These are phyloP conservation scores for Taphrorychus bicolor DNA, from an alignment of 2,888 invertebrate species.

Conservation along the genomic window DNA sequence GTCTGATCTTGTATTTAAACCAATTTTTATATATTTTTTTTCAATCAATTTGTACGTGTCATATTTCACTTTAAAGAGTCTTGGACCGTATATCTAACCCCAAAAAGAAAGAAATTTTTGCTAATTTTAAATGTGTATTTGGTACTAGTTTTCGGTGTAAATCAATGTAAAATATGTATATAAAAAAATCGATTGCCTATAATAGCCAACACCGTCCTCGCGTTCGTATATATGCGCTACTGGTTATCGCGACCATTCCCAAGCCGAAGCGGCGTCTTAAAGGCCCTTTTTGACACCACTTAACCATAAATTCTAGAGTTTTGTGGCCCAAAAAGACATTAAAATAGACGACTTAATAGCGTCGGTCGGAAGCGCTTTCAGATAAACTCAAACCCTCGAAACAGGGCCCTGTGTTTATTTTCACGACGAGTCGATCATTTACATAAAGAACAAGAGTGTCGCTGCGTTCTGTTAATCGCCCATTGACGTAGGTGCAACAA, in stretches of 20 bases:
- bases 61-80: too few species aligned
- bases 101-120: too few species aligned
- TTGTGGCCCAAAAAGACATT: slow-evolving; percentile 18
- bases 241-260: slow-evolving; percentile 1
- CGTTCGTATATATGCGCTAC: background rate
- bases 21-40: too few species aligned
- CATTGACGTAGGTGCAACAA: slow-evolving; percentile 30
- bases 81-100: too few species aligned
- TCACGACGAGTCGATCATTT: slow-evolving; percentile 1
- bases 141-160: too few species aligned
- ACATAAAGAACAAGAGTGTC: background rate
- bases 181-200: background rate
- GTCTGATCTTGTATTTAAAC: too few species aligned
- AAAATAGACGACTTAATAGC: slow-evolving; percentile 31
- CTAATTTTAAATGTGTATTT: too few species aligned
- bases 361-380: slow-evolving; percentile 24
- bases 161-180: too few species aligned
- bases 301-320: slow-evolving; percentile 23
- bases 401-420: slow-evolving; percentile 6
- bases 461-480: background rate
- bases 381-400: slow-evolving; percentile 20
- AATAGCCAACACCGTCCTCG: background rate
- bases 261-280: background rate
- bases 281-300: slow-evolving; percentile 23
- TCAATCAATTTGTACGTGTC: too few species aligned